A percentile compares a stretch with the other conserved stretches of the same genome.
phyloP scores from a whole-genome alignment of 2,797 vertebrate species.

The Smutsia temminckii region DNA sequence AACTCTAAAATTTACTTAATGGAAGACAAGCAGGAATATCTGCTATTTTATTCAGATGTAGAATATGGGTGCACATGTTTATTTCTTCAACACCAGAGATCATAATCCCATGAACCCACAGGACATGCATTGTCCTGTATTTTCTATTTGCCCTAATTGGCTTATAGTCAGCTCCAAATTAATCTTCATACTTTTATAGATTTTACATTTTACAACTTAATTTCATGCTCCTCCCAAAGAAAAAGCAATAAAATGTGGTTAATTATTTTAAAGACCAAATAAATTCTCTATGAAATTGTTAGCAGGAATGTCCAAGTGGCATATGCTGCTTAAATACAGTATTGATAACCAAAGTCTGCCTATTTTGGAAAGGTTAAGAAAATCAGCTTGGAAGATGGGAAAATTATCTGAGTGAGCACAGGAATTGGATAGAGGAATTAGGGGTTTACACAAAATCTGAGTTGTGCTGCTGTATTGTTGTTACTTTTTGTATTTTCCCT shows the following conservation, averaged over 20 bases:
- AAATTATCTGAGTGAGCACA: neutral
- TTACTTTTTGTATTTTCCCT: neutral
- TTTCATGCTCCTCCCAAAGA: neutral
- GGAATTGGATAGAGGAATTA: neutral
- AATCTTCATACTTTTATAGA: neutral
- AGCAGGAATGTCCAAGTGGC: neutral
- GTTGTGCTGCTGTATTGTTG: neutral
- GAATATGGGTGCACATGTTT: neutral
- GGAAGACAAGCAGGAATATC: neutral
- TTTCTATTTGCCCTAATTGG: neutral
- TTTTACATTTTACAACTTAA: neutral
- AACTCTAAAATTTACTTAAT: neutral
- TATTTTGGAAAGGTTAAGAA: neutral
- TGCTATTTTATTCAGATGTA: neutral
- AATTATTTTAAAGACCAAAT: conserved; percentile 13
- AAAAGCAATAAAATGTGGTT: neutral
- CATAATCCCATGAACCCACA: neutral
- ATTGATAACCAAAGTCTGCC: neutral
- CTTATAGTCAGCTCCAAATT: neutral
- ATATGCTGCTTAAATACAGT: neutral
- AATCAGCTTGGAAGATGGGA: neutral
- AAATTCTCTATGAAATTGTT: neutral
- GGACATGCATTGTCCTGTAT: neutral
- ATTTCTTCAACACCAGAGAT: neutral
- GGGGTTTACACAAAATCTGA: neutral